Conservation (phyloP, 2,888 invertebrate species). For the Branchinecta sandiegonensis region DNA sequence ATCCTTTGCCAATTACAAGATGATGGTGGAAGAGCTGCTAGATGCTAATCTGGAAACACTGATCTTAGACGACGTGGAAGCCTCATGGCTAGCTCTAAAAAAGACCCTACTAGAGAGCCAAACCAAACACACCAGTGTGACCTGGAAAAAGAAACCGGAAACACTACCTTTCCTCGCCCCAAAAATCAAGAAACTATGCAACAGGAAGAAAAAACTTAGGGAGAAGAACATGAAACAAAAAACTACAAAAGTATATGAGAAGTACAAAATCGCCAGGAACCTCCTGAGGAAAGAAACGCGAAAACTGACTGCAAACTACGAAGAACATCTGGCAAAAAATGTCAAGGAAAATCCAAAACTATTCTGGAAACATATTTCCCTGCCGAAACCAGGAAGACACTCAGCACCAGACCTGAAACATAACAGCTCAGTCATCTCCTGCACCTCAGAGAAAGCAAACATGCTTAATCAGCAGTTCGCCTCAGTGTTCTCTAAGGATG, state of each 20-base stretch:
- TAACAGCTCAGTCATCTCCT: too few relatives aligned
- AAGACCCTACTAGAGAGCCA: slow-evolving; percentile 5
- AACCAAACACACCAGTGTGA: background rate
- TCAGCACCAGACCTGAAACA: too few relatives aligned
- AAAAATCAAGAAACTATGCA: slow-evolving; percentile 12
- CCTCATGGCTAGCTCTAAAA: background rate
- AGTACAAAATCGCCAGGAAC: background rate
- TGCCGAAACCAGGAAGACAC: too few relatives aligned
- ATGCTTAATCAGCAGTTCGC: background rate
- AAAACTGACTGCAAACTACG: too few relatives aligned
- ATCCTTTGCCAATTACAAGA: too few relatives aligned
- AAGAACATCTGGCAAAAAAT: too few relatives aligned
- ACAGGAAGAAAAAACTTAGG: background rate
- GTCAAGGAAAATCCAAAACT: too few relatives aligned
- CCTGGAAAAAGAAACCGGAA: background rate
- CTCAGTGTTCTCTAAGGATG: background rate
- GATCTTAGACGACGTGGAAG: too few relatives aligned
- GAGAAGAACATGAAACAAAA: slow-evolving; percentile 1
- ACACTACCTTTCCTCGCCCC: background rate
- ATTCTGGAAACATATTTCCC: too few relatives aligned
- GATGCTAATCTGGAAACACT: too few relatives aligned
- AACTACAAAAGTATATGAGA: background rate
- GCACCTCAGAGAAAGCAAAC: too few relatives aligned
- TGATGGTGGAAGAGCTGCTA: too few relatives aligned
- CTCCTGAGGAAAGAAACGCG: background rate